Evolutionary conservation across 2,113 vertebrate genomes (phyloP), one percentile per base, ranked within the genome.

Genomic region (Paratilapia polleni): DNA sequence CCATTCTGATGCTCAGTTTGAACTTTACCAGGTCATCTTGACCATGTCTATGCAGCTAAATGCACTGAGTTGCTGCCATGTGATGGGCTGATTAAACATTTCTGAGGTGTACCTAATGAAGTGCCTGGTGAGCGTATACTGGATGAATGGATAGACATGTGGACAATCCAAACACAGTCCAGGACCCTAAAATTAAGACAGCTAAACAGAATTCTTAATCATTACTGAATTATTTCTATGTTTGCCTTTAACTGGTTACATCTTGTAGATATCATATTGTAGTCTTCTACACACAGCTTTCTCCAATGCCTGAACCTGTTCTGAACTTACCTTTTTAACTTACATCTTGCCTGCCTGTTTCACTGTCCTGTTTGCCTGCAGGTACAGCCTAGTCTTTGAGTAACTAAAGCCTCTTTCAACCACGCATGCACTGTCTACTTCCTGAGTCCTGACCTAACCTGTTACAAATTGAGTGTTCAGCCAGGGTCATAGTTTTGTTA

Each of bases 331-430:
- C 52, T 52, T 68, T 49, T 52, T 14, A 73, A 73, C 17, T 52
- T 19, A 31, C 1, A 1, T 31, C 66, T 52, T 31, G 52, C 20
- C 17, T 52, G 66, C 66, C 43, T 6, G 15, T 70, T 49, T 73
- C 28, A 24, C 24, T 70, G 64, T 52, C 43, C 66, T 52, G 4
- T 22, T n/a, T 57, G 43, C 15, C 34, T 41, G 6, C 17, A 43
- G n/a, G 56, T 26, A 36, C 49, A 49, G n/a, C n/a, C 36, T 52
- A 54, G 19, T 8, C 68, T 75, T 24, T 64, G 26, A 73, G 19
- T 34, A 56, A 43, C 20, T 36, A 36, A 84, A 77, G 62, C 56
- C 10, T n/a, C 15, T 52, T 63, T 82, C 66, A 81, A 56, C 75
- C 24, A 82, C 2, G 6, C 2, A 3, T 5, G 6, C 49, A 36